Conservation (phyloP, 1,140 invertebrate species). For the Pseudachorutes palmiensis region DNA sequence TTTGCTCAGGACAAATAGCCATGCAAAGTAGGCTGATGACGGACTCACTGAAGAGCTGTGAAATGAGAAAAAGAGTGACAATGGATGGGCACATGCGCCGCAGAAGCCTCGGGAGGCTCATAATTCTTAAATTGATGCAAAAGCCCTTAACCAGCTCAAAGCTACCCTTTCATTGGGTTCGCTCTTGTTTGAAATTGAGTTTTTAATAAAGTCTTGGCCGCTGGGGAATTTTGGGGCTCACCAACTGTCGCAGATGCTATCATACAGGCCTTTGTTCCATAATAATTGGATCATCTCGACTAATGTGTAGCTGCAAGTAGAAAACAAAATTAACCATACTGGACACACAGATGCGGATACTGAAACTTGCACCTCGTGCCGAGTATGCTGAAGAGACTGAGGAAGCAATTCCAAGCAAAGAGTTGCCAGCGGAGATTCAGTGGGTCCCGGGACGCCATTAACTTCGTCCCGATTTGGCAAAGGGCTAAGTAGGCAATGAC, state of each 20-base stretch:
- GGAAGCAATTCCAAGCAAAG: constrained; percentile 79
- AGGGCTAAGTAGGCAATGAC: background rate
- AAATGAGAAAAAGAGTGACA: background rate
- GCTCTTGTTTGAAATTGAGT: background rate
- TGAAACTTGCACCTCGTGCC: too few species aligned
- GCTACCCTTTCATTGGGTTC: background rate
- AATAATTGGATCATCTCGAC: constrained; percentile 79
- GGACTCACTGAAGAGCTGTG: constrained; percentile 24
- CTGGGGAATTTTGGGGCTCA: constrained; percentile 42
- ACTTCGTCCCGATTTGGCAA: background rate
- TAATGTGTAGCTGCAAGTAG: constrained; percentile 70
- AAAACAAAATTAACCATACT: too few species aligned
- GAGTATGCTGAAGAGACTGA: constrained; percentile 92
- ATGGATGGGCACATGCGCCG: too few species aligned
- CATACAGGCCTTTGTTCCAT: constrained; percentile 77
- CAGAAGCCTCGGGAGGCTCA: too few species aligned
- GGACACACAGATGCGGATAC: too few species aligned
- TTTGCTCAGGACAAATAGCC: constrained; percentile 48
- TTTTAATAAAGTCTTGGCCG: background rate
- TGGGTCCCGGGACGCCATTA: background rate
- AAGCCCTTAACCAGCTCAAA: too few species aligned
- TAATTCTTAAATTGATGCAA: too few species aligned
- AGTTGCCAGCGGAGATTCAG: constrained; percentile 43
- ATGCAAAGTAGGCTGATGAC: constrained; percentile 45
- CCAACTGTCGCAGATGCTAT: constrained; percentile 88